Conservation (phyloP, 2,888 invertebrate genomes). For the Phymatocera aterrima region DNA sequence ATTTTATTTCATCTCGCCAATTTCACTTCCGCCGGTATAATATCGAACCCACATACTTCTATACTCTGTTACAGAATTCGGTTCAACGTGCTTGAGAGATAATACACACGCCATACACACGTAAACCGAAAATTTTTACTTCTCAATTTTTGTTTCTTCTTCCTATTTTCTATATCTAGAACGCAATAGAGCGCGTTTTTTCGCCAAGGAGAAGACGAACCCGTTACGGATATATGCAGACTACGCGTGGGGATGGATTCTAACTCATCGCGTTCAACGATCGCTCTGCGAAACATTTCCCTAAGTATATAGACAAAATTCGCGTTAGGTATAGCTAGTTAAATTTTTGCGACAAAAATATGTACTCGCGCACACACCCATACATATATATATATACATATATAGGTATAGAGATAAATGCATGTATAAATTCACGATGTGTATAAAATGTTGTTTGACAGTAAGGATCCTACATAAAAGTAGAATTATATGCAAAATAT, state of each 20-base stretch:
- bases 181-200: too few relatives aligned
- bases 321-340: too few relatives aligned
- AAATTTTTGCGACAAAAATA: background rate
- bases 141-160: too few relatives aligned
- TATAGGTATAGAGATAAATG: background rate
- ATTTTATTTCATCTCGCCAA: constrained; percentile 9
- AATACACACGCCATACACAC: background rate
- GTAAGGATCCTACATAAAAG: constrained; percentile 17
- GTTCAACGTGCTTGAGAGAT: background rate
- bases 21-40: background rate
- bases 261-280: too few relatives aligned
- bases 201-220: too few relatives aligned
- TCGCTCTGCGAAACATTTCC: too few relatives aligned
- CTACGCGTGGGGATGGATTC: too few relatives aligned
- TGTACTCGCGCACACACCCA: too few relatives aligned
- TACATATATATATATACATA: background rate
- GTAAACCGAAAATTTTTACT: too few relatives aligned
- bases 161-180: too few relatives aligned
- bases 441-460: background rate
- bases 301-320: too few relatives aligned
- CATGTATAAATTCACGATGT: background rate
- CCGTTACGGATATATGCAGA: too few relatives aligned
- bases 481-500: background rate
- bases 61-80: background rate
- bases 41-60: background rate